Base-by-base conservation (phyloP, 2,888 invertebrate genomes). In the Machimus atricapillus region DNA sequence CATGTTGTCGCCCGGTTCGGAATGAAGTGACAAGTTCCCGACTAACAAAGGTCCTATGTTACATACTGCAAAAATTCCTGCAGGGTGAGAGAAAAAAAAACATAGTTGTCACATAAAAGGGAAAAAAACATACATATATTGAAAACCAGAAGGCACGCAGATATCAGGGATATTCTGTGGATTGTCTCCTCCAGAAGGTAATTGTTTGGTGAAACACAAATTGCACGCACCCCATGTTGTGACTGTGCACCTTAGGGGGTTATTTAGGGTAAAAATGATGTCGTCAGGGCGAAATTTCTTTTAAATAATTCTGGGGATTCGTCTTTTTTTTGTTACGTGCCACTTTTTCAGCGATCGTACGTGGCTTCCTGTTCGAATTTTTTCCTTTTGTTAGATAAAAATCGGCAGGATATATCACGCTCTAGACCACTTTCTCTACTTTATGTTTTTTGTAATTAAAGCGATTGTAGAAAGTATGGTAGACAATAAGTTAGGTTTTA, bases 201-300 rank as follows among this genome's bases (percentile, higher is more conserved):
- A 89, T 89, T 89, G 89, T 89, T 89, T 89, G 89, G 89, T 89
- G 89, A 89, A 89, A 89, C 89, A 89, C 89, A 89, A 89, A 89
- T 89, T 89, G 89, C 89, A 89, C 89, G 87, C 88, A 89, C 88
- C 89, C 87, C 89, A 88, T 89, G 87, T 83, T 87, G 89, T 87
- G 88, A 88, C 87, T 87, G 87, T 87, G 86, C 88, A 86, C 87
- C 86, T 86, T 88, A 56, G 86, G 86, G 40, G 74, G 86, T 37
- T 83, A 74, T 74, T 74, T 43, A 85, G 74, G 74, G 85, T 85
- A 85, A 46, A 74, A 85, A 85, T 85, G 27, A 37, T 58, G 82
- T 83, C n/a, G 82, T 83, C 66, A 83, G 34, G 37, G 19, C 52
- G 37, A 83, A 66, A 83, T 83, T 83, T 83, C 66, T 83, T 58